These are phyloP conservation scores for Drosophila quinaria DNA, from an alignment of 2,888 invertebrate genomes.

Conservation along the genomic window DNA sequence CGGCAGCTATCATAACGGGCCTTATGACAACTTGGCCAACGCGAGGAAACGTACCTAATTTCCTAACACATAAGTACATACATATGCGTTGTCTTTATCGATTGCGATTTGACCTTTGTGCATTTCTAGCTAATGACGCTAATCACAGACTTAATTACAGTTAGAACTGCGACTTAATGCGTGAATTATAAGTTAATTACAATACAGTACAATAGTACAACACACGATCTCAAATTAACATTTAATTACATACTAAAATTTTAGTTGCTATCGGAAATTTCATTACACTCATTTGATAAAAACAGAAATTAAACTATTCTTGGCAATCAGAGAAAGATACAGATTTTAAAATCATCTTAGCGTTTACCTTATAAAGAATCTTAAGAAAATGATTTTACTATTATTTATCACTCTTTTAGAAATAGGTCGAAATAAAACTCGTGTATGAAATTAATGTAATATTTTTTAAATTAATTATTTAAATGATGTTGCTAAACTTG, in stretches of 20 bases:
- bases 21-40: conserved; percentile 22
- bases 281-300: not conserved
- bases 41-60: not conserved
- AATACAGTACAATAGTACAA: conserved; percentile 3
- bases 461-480: not conserved
- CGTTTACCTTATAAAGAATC: too few relatives aligned
- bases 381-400: not conserved
- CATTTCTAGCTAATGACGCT: conserved; percentile 27
- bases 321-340: not conserved
- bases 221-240: not conserved
- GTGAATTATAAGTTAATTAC: conserved; percentile 6
- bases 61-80: not conserved
- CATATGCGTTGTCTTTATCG: conserved; percentile 1
- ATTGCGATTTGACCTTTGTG: conserved; percentile 20
- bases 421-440: not conserved
- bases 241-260: not conserved
- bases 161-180: conserved; percentile 27
- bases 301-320: not conserved
- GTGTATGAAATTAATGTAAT: not conserved
- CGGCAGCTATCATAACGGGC: conserved; percentile 32
- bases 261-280: not conserved
- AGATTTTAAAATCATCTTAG: not conserved
- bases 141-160: conserved; percentile 44
- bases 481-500: not conserved
- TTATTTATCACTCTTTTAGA: not conserved